These are phyloP conservation scores for Danio kyathit DNA, from an alignment of 2,797 vertebrate species.

Conservation along the genomic window DNA sequence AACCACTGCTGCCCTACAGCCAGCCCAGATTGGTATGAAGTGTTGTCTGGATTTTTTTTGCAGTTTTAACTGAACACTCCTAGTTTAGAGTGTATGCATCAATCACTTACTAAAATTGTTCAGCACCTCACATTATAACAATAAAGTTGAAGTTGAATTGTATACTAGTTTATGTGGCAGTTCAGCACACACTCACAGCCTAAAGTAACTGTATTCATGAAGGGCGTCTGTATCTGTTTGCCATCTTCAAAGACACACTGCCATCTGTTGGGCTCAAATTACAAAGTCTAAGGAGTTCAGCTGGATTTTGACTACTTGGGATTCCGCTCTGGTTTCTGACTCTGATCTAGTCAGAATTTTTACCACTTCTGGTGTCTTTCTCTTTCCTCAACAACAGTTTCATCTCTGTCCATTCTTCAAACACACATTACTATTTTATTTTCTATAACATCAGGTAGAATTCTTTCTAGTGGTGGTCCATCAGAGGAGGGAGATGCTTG, in stretches of 20 bases:
- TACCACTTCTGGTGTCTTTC: not conserved
- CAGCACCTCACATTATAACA: not conserved
- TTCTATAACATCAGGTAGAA: too few relatives aligned
- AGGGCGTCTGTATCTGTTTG: not conserved
- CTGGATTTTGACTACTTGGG: not conserved
- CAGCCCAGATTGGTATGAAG: too few relatives aligned
- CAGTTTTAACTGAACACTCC: too few relatives aligned
- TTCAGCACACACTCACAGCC: not conserved
- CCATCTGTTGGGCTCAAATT: slow-evolving; percentile 36
- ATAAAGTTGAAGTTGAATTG: not conserved
- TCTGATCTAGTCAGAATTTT: not conserved
- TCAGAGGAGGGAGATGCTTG: not conserved
- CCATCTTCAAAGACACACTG: slow-evolving; percentile 18
- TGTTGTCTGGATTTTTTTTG: too few relatives aligned
- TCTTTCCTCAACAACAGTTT: not conserved
- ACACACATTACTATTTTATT: not conserved
- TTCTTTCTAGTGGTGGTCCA: not conserved
- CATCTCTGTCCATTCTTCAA: not conserved
- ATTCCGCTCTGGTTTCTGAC: slow-evolving; percentile 1
- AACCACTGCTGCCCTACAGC: too few relatives aligned
- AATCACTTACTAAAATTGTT: not conserved
- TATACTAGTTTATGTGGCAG: not conserved
- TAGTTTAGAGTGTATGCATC: not conserved
- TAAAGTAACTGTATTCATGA: not conserved
- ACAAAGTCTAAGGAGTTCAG: not conserved